A percentile compares a stretch with the other conserved stretches of the same genome.
phyloP scores from a whole-genome alignment of 2,888 invertebrate genomes.

The Abscondita cerata region DNA sequence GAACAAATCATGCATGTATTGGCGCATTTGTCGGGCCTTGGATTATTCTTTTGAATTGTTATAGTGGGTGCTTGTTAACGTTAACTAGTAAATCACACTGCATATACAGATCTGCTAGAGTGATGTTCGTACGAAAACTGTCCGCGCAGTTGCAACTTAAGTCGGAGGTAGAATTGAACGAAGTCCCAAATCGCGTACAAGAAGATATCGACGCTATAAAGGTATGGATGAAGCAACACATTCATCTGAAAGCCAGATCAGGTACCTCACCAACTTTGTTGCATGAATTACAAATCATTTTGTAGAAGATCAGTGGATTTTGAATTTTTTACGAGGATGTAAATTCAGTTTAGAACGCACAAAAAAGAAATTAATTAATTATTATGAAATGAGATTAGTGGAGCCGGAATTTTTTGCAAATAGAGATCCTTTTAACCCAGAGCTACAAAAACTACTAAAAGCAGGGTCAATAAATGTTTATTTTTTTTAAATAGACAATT shows the following conservation, averaged over 20 bases:
- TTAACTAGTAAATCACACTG: no score
- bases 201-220: not conserved
- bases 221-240: not conserved
- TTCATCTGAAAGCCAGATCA: not conserved
- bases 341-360: slow-evolving; percentile 64
- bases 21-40: no score
- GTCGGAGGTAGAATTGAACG: not conserved
- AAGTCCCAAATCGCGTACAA: not conserved
- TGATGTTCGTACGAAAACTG: not conserved
- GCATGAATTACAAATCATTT: not conserved
- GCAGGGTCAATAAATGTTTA: slow-evolving; percentile 54
- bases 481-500: no score
- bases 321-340: slow-evolving; percentile 63
- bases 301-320: slow-evolving; percentile 62
- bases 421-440: slow-evolving; percentile 57
- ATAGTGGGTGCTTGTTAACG: no score
- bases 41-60: no score
- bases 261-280: not conserved
- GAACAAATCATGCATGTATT: no score
- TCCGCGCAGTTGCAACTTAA: not conserved
- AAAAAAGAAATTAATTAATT: slow-evolving; percentile 65
- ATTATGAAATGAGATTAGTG: slow-evolving; percentile 64
- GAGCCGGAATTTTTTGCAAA: slow-evolving; percentile 66
- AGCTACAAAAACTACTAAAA: slow-evolving; percentile 48
- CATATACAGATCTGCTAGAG: no score